Percentiles rank a stretch among this genome's conserved stretches.
These are phyloP conservation scores for Helostoma temminkii DNA, from an alignment of 2,797 vertebrate genomes.

Conservation along the genomic window DNA sequence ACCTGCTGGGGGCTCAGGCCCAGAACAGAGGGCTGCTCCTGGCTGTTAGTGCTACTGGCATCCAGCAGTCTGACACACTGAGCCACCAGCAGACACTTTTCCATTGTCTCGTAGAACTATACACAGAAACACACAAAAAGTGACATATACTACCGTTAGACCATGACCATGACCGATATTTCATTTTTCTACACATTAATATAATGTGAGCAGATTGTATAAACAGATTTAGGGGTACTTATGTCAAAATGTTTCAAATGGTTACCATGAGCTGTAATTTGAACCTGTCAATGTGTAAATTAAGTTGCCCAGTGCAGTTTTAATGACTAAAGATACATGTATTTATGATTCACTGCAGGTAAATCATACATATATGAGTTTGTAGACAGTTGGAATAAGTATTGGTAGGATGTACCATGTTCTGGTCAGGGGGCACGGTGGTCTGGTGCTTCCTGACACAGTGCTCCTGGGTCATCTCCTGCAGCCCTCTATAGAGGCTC, in stretches of 20 bases:
- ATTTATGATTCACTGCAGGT: not conserved
- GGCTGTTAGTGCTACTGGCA: constrained; percentile 60
- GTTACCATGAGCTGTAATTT: not conserved
- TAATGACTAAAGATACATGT: not conserved
- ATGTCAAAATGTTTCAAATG: not conserved
- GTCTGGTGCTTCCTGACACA: constrained; percentile 81
- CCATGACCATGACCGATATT: too few species aligned
- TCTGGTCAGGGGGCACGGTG: constrained; percentile 67
- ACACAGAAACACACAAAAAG: too few species aligned
- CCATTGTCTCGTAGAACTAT: constrained; percentile 86
- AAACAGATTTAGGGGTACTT: not conserved
- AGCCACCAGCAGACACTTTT: constrained; percentile 85
- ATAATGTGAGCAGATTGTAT: too few species aligned
- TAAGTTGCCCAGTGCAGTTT: not conserved
- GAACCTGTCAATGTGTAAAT: not conserved
- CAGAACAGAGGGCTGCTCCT: constrained; percentile 75
- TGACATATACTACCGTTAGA: too few species aligned
- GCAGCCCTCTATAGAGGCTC: constrained; percentile 80
- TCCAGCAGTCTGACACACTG: constrained; percentile 82
- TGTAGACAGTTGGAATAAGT: not conserved
- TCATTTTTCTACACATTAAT: too few species aligned
- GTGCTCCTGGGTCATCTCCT: constrained; percentile 87
- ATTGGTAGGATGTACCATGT: constrained; percentile 74
- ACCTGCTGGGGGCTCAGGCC: constrained; percentile 83
- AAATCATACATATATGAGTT: too few species aligned